Evolutionary conservation across 1,140 invertebrate genomes (phyloP), one percentile per base, ranked within the genome.

Genomic region (Mizuhopecten yessoensis): DNA sequence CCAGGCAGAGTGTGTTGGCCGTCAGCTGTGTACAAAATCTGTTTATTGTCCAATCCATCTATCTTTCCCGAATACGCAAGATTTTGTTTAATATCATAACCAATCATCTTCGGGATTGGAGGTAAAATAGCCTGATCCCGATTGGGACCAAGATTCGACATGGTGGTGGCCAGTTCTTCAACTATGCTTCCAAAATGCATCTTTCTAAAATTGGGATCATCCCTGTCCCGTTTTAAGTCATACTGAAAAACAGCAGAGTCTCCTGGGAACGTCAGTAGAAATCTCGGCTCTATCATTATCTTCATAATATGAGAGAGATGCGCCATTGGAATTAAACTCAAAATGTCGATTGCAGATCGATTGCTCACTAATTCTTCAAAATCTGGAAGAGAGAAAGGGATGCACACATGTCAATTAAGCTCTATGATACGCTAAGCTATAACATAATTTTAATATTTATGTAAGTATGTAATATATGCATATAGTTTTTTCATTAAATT

Each of bases 291-390:
- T 29, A 75, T 75, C n/a, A 75, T 1, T 5, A 17, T 75, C 1
- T n/a, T 75, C 57, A 75, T 29, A 5, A 75, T n/a, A 75, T 75
- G n/a, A 10, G 89, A 87, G 1, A 90, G 42, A 39, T 90, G 89
- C 15, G 10, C 13, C 20, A 57, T 49, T 2, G 89, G 34, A 13
- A 87, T 23, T 5, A 17, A 13, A 87, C 89, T 90, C 17, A 90
- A 29, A 0, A 2, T 33, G 34, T 90, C 89, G n/a, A 87, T 49
- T 1, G 57, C 57, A n/a, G 57, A 75, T 29, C 57, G 23, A 75
- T 75, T n/a, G 5, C 57, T n/a, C n/a, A 75, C 57, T 75, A 75
- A 29, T 7, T 75, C 57, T 29, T 75, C 57, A 75, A 75, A 9
- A n/a, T 75, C 57, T 75, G 57, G 29, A 75, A 75, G 57, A 75